Evolutionary conservation across 2,797 vertebrate genomes (phyloP), one percentile per base, ranked within the genome.

Genomic region (Chromis chromis): DNA sequence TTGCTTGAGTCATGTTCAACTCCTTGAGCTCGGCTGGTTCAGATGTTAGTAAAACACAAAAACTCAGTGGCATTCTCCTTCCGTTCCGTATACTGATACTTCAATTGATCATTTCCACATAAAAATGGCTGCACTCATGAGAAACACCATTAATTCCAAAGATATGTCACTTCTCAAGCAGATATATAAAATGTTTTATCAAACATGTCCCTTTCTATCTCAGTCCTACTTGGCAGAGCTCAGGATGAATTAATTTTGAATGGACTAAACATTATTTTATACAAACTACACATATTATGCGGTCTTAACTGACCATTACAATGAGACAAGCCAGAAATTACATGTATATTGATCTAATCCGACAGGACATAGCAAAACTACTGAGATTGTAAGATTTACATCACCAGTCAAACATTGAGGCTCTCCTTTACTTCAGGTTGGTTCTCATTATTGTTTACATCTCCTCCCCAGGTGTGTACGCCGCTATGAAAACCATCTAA

Each of bases 401-500:
- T 56, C 4, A 48, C 5, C 19, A 24, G 22, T 57, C 22, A 71
- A 71, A 53, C 54, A 59, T 55, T 69, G 7, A 65, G n/a, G 36
- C 24, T 28, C 17, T 70, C 36, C 42, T 12, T 71, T 4, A 52
- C n/a, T 54, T 64, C 53, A 54, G 19, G 31, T 62, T 39, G 17
- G 14, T 55, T 70, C 28, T 5, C 48, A 24, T 58, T 58, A 27
- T 13, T 22, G 9, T 69, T 12, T 70, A 3, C 56, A n/a, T 82
- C 13, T 69, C 33, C 60, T 79, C 22, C 21, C 24, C 76, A 98
- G 97, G 84, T 98, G 96, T 78, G 96, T 96, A 12, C 95, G 95
- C 0, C 94, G 90, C n/a, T 98, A 96, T 71, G 95, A 96, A 57
- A 96, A 95, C 53, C 96, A 97, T 52, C 61, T 91, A 1, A 96